Percentiles rank a stretch among this genome's conserved stretches.
phyloP scores from a whole-genome alignment of 2,797 vertebrate species.

The Notolabrus celidotus region DNA sequence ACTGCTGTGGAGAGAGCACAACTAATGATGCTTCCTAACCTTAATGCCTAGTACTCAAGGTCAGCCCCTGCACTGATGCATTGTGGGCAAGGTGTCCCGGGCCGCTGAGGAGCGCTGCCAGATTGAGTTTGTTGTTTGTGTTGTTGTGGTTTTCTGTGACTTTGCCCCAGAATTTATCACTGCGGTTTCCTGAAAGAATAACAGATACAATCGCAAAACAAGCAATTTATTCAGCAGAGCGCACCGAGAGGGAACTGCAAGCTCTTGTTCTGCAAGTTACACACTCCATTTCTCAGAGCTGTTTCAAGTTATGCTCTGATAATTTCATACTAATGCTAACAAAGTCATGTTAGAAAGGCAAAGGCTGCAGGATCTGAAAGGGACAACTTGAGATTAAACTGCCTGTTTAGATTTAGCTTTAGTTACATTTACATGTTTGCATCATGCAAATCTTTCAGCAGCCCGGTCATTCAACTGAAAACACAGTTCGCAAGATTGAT shows the following conservation, averaged over 20 bases:
- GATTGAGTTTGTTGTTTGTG: conserved; percentile 78
- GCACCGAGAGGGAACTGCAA: conserved; percentile 28
- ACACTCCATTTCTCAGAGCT: conserved; percentile 12
- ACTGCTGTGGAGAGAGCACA: conserved; percentile 54
- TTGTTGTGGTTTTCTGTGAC: conserved; percentile 79
- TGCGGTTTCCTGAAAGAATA: conserved; percentile 61
- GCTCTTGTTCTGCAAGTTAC: conserved; percentile 30
- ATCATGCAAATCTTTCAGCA: no score
- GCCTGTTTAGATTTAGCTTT: neutral
- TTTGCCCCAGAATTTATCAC: conserved; percentile 81
- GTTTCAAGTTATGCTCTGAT: conserved; percentile 22
- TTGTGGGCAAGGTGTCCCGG: conserved; percentile 80
- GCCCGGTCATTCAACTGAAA: no score
- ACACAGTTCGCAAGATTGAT: no score
- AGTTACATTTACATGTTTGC: neutral
- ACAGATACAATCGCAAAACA: conserved; percentile 59
- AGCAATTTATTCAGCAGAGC: conserved; percentile 49
- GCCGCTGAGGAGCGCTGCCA: conserved; percentile 65
- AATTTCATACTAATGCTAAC: conserved; percentile 26
- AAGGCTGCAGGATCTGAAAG: conserved; percentile 5
- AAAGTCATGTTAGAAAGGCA: conserved; percentile 22
- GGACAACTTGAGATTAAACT: neutral
- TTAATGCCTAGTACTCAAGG: conserved; percentile 81
- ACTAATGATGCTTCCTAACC: conserved; percentile 83
- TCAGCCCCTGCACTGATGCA: conserved; percentile 79